phyloP scores from a whole-genome alignment of 2,888 invertebrate genomes.

The Neuroscelio doddi region DNA sequence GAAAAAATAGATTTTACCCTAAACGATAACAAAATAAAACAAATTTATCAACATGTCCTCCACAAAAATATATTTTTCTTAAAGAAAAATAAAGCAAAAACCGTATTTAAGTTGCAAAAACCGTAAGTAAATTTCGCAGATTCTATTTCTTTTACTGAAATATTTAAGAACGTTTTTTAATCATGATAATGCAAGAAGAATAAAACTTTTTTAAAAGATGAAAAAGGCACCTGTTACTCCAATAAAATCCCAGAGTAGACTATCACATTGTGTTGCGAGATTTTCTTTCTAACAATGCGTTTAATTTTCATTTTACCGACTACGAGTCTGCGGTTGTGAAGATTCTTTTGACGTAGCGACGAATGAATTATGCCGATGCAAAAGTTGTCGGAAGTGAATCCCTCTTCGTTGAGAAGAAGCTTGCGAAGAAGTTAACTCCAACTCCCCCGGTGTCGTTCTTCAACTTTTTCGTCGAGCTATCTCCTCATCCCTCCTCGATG shows the following conservation, averaged over 20 bases:
- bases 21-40: too few species aligned
- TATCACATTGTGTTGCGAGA: slow-evolving; percentile 36
- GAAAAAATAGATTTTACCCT: too few species aligned
- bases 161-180: slow-evolving; percentile 34
- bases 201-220: slow-evolving; percentile 23
- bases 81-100: too few species aligned
- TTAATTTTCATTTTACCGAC: slow-evolving; percentile 42
- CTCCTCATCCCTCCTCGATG: slow-evolving; percentile 9
- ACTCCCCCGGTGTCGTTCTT: slow-evolving; percentile 8
- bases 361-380: slow-evolving; percentile 34
- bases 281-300: slow-evolving; percentile 38
- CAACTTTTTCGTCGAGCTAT: slow-evolving; percentile 14
- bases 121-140: too few species aligned
- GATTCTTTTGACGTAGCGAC: slow-evolving; percentile 34
- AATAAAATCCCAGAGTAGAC: slow-evolving; percentile 32
- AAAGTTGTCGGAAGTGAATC: slow-evolving; percentile 35
- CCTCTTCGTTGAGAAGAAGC: slow-evolving; percentile 37
- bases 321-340: slow-evolving; percentile 23
- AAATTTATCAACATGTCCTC: too few species aligned
- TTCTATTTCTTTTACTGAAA: slow-evolving; percentile 26
- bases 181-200: slow-evolving; percentile 12
- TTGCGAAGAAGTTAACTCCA: slow-evolving; percentile 35
- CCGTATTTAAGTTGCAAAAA: too few species aligned
- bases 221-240: slow-evolving; percentile 40
- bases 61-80: too few species aligned